phyloP scores from a whole-genome alignment of 2,888 invertebrate species.

The Toxonevra muliebris region DNA sequence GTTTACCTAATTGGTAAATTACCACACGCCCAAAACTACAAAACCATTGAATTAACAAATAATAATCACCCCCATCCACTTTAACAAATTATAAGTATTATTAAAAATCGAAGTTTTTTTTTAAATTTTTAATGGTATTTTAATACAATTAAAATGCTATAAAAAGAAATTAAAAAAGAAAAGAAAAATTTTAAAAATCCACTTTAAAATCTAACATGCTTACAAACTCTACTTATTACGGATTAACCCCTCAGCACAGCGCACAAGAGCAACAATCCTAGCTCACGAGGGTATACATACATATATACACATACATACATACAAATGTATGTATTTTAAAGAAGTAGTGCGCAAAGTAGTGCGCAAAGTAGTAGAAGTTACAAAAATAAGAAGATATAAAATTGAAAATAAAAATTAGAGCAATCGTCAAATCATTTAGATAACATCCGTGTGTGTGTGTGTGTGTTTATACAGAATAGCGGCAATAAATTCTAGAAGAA shows the following conservation, averaged over 20 bases:
- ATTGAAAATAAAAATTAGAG: constrained; percentile 29
- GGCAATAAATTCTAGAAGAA: background rate
- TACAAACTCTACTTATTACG: too few relatives aligned
- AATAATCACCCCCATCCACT: too few relatives aligned
- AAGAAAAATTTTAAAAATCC: background rate
- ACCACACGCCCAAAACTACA: background rate
- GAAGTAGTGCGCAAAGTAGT: background rate
- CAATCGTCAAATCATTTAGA: constrained; percentile 35
- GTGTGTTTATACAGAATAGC: background rate
- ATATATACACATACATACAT: background rate
- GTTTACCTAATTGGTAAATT: background rate
- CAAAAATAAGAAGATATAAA: background rate
- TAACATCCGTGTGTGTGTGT: constrained; percentile 16
- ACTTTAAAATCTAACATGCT: too few relatives aligned
- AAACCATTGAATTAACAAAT: too few relatives aligned
- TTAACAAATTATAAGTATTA: background rate
- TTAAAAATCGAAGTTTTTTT: constrained; percentile 5
- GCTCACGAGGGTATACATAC: background rate
- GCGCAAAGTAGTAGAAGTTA: background rate
- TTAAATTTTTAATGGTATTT: constrained; percentile 38
- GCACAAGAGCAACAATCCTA: background rate
- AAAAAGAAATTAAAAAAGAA: constrained; percentile 35
- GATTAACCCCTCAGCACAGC: background rate
- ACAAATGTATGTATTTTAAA: background rate
- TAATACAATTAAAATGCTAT: constrained; percentile 44